Conservation (phyloP, 2,113 vertebrate species). For the Scomber colias region DNA sequence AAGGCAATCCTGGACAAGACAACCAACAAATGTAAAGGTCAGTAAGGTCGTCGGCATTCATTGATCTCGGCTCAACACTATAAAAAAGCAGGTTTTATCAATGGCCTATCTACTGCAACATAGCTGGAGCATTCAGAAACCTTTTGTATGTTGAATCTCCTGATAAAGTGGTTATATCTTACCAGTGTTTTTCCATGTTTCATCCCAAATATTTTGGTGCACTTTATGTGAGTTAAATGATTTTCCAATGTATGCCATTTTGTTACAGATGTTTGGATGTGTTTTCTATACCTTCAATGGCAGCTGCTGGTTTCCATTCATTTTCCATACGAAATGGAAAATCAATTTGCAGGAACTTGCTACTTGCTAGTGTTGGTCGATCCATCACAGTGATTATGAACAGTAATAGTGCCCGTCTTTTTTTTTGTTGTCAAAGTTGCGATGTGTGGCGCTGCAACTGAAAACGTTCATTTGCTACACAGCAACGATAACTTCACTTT, state of each 20-base stretch:
- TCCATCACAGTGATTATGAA: constrained; percentile 12
- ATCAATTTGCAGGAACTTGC: background rate
- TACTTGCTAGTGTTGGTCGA: constrained; percentile 4
- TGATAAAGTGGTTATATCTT: background rate
- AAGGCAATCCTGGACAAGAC: constrained; percentile 99
- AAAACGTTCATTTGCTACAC: constrained; percentile 12
- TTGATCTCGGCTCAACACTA: background rate
- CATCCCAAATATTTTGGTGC: too few species aligned
- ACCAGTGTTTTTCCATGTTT: background rate
- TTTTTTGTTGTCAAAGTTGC: constrained; percentile 15
- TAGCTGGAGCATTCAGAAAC: background rate
- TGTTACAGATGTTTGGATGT: constrained; percentile 1
- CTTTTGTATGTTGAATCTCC: too few species aligned
- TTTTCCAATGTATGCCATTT: background rate
- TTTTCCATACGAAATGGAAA: constrained; percentile 15
- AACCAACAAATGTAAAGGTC: constrained; percentile 99
- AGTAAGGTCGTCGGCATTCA: constrained; percentile 37
- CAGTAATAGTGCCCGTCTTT: constrained; percentile 16
- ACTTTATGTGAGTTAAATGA: too few species aligned
- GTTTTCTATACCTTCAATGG: constrained; percentile 3
- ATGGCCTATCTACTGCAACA: too few species aligned
- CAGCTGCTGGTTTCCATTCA: background rate
- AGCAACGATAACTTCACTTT: constrained; percentile 26
- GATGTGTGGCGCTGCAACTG: background rate
- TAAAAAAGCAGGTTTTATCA: background rate